These are phyloP conservation scores for Patella depressa DNA, from an alignment of 2,888 invertebrate species.

Conservation along the genomic window DNA sequence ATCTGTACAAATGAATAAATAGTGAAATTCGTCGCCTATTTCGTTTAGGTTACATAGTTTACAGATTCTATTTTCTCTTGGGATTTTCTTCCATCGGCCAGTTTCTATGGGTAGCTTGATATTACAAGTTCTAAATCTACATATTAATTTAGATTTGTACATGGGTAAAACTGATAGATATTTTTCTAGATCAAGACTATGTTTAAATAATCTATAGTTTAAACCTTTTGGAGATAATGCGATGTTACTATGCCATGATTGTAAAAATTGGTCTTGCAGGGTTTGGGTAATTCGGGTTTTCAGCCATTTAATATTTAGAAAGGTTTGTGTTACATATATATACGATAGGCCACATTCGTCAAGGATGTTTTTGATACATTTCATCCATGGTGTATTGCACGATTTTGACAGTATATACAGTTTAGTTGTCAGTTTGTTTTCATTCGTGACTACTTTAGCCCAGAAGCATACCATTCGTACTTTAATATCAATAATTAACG, in stretches of 20 bases:
- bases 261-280: background rate
- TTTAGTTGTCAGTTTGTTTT: background rate
- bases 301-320: background rate
- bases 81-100: background rate
- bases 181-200: background rate
- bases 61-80: background rate
- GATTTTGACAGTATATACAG: background rate
- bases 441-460: background rate
- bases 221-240: background rate
- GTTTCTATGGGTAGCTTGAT: background rate
- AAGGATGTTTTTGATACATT: background rate
- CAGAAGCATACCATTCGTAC: background rate
- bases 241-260: background rate
- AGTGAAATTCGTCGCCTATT: background rate
- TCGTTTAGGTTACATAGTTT: background rate
- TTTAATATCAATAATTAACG: background rate
- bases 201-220: background rate
- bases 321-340: background rate
- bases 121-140: background rate
- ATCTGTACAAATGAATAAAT: background rate
- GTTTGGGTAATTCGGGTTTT: background rate
- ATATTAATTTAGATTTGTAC: background rate
- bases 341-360: background rate
- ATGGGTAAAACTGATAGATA: background rate
- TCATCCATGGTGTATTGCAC: background rate